phyloP scores from a whole-genome alignment of 2,797 vertebrate species.

The Cossypha heuglini region DNA sequence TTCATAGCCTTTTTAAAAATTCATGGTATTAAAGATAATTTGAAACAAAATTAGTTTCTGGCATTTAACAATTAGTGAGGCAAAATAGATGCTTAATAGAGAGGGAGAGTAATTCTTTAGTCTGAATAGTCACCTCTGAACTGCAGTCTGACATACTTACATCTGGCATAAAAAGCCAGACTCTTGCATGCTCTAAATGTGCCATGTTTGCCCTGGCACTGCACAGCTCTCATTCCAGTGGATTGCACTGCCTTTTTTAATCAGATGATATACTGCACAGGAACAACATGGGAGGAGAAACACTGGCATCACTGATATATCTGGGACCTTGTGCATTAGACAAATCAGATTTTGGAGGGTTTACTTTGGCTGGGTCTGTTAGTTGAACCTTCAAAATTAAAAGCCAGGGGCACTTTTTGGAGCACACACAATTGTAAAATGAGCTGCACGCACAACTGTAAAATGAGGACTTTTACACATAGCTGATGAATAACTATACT shows the following conservation, averaged over 20 bases:
- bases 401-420: neutral
- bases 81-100: neutral
- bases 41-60: slow-evolving; percentile 38
- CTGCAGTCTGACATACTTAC: neutral
- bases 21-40: slow-evolving; percentile 40
- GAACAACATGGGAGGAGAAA: neutral
- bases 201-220: neutral
- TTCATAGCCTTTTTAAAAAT: slow-evolving; percentile 45
- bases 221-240: neutral
- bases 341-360: neutral
- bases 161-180: neutral
- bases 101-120: neutral
- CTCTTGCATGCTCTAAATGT: neutral
- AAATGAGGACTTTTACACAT: neutral
- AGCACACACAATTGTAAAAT: neutral
- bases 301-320: neutral
- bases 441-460: neutral
- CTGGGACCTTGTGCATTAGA: neutral
- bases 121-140: neutral
- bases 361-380: neutral
- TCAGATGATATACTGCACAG: neutral
- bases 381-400: neutral
- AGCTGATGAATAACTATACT: neutral
- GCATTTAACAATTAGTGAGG: slow-evolving; percentile 11
- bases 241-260: neutral